Evolutionary conservation across 1,140 invertebrate genomes (phyloP), one percentile per base, ranked within the genome.

Genomic region (Diachasma alloeum): DNA sequence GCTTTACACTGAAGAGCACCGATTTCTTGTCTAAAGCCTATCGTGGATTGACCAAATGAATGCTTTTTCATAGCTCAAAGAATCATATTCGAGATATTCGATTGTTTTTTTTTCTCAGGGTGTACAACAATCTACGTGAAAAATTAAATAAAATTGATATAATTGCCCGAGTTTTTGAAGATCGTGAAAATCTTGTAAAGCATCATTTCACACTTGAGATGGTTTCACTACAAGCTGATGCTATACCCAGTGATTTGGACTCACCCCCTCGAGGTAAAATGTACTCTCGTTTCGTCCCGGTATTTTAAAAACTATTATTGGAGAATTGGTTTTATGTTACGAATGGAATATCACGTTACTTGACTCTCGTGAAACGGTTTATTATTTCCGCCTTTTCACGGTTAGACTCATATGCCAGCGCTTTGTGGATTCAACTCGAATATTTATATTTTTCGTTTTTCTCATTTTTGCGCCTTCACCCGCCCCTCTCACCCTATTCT

Each of bases 251-350:
- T 26, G 53, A 59, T 59, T 59, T 59, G 4, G 17, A 13, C 17
- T 59, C 53, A 19, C 17, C 22, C 8, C 53, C 19, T 26, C 53
- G 9, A 1, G 4, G 53, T 26, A 22, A 59, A 59, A 22, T 59
- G 53, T 59, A 59, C 19, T 59, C 53, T 59, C 53, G 22, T 22
- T 59, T 59, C 22, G 10, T 59, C 22, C 9, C 53, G 53, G 53
- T 24, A 59, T 59, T 59, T 59, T 59, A 59, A 59, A 59, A 59
- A 59, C 53, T 59, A 59, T 59, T 59, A 59, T 59, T 59, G 53
- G 22, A 6, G 22, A 59, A 59, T 59, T 59, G 53, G 53, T 59
- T 59, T 59, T 22, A 59, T 59, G 53, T 59, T 59, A 59, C 53
- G 53, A 59, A 59, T 59, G 53, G 19, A 59, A 59, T 59, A 59